Base-by-base conservation (phyloP, 2,797 vertebrate genomes). In the Xyrichtys novacula region DNA sequence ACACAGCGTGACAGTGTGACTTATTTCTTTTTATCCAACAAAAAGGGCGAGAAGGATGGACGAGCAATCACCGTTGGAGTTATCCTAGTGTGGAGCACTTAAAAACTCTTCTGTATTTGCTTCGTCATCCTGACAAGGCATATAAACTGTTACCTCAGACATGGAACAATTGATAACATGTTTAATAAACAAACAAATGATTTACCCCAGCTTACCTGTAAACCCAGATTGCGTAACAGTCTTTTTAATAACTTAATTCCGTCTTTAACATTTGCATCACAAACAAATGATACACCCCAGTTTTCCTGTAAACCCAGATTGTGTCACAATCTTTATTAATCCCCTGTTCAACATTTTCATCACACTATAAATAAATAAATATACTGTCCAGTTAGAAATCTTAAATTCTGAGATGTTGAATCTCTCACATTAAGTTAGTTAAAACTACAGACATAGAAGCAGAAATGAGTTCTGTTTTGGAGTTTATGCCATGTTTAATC, bases 91-190 rank as follows among this genome's bases (percentile, higher is more conserved):
- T 34, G 16, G 38, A 39, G 38, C n/a, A 20, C 9, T 9, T 76
- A 84, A 71, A 49, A 56, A 44, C 32, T 47, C n/a, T 11, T 8
- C 36, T 23, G 9, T 32, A 29, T 40, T 0, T 63, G 15, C 62
- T 29, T 10, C 47, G 56, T 78, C 79, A 71, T 38, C 5, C n/a
- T 69, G 59, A 66, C 49, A 42, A 28, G 14, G 1, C 11, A 28
- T 16, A 0, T 23, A 26, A 5, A 11, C 11, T 53, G 0, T 23
- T 42, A 14, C 3, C 4, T 7, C n/a, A 0, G 10, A 19, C 54
- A 55, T 14, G 0, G 1, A 12, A 22, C 10, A 1, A 43, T 20
- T 31, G 32, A 44, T 29, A 14, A 8, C 3, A 19, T 14, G 2
- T 38, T 4, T n/a, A n/a, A n/a, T n/a, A n/a, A n/a, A 67, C 15